Base-by-base conservation (phyloP, 2,888 invertebrate species). In the Drosophila emarginata region DNA sequence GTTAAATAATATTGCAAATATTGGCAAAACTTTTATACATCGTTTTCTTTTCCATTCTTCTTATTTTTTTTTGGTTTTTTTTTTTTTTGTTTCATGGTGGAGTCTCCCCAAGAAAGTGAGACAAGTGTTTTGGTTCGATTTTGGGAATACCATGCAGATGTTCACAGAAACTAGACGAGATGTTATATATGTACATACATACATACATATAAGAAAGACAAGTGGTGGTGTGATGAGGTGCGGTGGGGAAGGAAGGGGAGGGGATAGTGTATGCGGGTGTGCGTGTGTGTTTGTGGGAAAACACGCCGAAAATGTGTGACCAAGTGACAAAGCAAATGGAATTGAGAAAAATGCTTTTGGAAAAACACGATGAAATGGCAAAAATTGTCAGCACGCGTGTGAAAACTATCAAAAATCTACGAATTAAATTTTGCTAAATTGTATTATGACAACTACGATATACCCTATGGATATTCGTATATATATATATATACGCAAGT, bases 1-100 rank as follows among this genome's bases (percentile, higher is more conserved):
- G 64, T 74, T 74, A 70, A 79, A 80, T 77, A 80, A 75, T 74
- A 67, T 52, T 26, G 72, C 80, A 80, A 78, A 80, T 77, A 83
- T 63, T 74, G 57, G 21, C 36, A 32, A 64, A 61, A 57, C 59
- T 12, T 50, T 45, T 45, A 21, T 45, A 45, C 40, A 18, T 40
- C 1, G 15, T 40, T 40, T 14, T 15, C 11, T 45, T 18, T 45
- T 18, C 45, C 40, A 9, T 9, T 36, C 15, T 15, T 40, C 9
- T 45, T 40, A 5, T 1, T 14, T 14, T n/a, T n/a, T n/a, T n/a
- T n/a, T n/a, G n/a, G 4, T 14, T 15, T 11, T 36, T 11, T 37
- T 37, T 62, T 45, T 21, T 21, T 50, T 50, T 58, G 11, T 50
- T 28, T 57, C 18, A 57, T 65, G 51, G 23, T 23, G 39, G 26